Conservation (phyloP, 2,797 vertebrate species). For the Spondyliosoma cantharus region DNA sequence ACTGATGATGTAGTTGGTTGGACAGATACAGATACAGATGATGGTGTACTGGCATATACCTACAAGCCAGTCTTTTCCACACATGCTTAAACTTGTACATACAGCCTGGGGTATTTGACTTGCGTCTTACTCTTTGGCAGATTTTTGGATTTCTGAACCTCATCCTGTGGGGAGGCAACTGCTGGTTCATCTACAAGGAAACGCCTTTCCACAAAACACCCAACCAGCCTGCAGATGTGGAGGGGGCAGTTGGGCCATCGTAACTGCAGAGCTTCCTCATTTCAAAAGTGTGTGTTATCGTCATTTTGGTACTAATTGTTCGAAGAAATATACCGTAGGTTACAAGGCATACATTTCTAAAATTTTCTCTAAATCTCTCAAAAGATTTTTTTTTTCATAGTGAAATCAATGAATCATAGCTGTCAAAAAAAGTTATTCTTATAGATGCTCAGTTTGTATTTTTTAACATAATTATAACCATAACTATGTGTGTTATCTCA, state of each 20-base stretch:
- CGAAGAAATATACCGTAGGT: conserved; percentile 7
- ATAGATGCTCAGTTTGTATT: background rate
- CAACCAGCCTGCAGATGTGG: conserved; percentile 60
- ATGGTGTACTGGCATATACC: no score
- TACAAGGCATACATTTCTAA: conserved; percentile 24
- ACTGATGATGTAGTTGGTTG: no score
- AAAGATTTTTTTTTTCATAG: conserved; percentile 9
- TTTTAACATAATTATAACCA: conserved; percentile 17
- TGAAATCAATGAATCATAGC: conserved; percentile 10
- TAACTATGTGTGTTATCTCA: conserved; percentile 16
- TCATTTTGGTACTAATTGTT: conserved; percentile 47
- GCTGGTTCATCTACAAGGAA: conserved; percentile 98
- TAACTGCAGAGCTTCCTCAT: conserved; percentile 53
- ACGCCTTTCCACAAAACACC: conserved; percentile 88
- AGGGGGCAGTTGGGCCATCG: conserved; percentile 48
- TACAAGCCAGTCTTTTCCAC: background rate
- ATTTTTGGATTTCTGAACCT: conserved; percentile 95
- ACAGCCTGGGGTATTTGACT: background rate
- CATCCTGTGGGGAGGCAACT: conserved; percentile 93
- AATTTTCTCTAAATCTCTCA: no score
- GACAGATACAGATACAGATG: no score
- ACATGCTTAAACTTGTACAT: background rate
- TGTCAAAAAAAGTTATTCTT: background rate
- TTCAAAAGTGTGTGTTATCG: conserved; percentile 27
- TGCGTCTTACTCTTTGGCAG: conserved; percentile 69